These are phyloP conservation scores for Myripristis jacobus DNA, from an alignment of 2,797 vertebrate genomes.

Conservation along the genomic window DNA sequence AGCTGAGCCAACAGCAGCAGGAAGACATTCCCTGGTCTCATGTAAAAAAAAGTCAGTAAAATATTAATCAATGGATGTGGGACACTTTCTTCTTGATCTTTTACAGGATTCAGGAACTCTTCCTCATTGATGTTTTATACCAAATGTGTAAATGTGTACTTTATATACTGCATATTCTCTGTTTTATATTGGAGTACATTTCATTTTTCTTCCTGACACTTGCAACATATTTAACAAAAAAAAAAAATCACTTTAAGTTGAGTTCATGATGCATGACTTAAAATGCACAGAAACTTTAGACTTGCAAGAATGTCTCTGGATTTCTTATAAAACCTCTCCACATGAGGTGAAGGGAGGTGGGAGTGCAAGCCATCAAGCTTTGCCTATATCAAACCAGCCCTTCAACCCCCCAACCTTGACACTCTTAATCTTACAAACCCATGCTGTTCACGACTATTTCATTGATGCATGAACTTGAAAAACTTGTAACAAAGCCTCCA, in stretches of 20 bases:
- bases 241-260: no score
- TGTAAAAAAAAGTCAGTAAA: slow-evolving; percentile 52
- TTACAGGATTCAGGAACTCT: slow-evolving; percentile 32
- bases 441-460: slow-evolving; percentile 51
- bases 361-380: slow-evolving; percentile 40
- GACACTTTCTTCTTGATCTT: slow-evolving; percentile 47
- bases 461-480: slow-evolving; percentile 66
- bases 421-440: slow-evolving; percentile 67
- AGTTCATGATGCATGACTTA: slow-evolving; percentile 28
- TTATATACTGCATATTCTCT: slow-evolving; percentile 31
- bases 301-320: slow-evolving; percentile 31
- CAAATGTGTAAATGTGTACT: slow-evolving; percentile 35
- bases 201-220: slow-evolving; percentile 16
- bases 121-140: slow-evolving; percentile 42
- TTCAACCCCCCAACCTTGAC: slow-evolving; percentile 41
- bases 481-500: slow-evolving; percentile 58
- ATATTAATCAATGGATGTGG: slow-evolving; percentile 65
- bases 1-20: slow-evolving; percentile 45
- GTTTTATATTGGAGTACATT: slow-evolving; percentile 21
- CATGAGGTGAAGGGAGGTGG: slow-evolving; percentile 34
- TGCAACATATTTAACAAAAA: neutral
- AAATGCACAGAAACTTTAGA: slow-evolving; percentile 36
- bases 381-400: slow-evolving; percentile 55
- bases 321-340: slow-evolving; percentile 52
- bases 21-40: slow-evolving; percentile 41